phyloP scores from a whole-genome alignment of 2,888 invertebrate genomes.

The Microctonus aethiopoides region DNA sequence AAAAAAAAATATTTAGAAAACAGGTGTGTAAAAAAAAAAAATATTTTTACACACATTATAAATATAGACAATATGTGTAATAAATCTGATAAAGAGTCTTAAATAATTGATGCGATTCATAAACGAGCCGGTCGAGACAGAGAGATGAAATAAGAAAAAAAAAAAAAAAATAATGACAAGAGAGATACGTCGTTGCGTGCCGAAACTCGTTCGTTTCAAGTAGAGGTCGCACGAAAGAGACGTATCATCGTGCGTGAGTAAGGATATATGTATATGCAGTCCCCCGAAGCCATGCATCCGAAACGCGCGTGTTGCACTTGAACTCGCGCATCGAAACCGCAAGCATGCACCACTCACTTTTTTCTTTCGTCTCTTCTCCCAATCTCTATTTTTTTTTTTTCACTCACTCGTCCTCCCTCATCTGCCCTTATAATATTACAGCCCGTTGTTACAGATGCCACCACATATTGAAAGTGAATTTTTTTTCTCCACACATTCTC shows the following conservation, averaged over 20 bases:
- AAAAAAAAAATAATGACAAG: background rate
- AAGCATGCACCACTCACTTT: conserved; percentile 7
- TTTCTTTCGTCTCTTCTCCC: background rate
- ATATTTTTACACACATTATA: background rate
- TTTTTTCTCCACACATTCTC: background rate
- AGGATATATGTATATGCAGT: conserved; percentile 12
- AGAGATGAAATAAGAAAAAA: background rate
- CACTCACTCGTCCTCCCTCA: background rate
- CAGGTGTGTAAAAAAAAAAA: background rate
- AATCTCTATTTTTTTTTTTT: background rate
- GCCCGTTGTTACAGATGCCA: conserved; percentile 9
- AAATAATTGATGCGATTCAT: background rate
- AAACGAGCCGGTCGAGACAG: background rate
- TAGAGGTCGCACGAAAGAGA: conserved; percentile 12
- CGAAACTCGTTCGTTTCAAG: conserved; percentile 24
- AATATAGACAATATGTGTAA: background rate
- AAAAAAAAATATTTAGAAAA: background rate
- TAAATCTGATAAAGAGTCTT: background rate
- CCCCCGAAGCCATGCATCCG: conserved; percentile 26
- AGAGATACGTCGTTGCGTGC: conserved; percentile 23
- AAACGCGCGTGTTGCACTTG: conserved; percentile 27
- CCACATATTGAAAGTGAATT: conserved; percentile 1
- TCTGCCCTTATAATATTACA: background rate
- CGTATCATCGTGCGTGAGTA: conserved; percentile 26
- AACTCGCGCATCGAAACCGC: conserved; percentile 20